These are phyloP conservation scores for Syngnathus acus DNA, from an alignment of 2,797 vertebrate species.

Conservation along the genomic window DNA sequence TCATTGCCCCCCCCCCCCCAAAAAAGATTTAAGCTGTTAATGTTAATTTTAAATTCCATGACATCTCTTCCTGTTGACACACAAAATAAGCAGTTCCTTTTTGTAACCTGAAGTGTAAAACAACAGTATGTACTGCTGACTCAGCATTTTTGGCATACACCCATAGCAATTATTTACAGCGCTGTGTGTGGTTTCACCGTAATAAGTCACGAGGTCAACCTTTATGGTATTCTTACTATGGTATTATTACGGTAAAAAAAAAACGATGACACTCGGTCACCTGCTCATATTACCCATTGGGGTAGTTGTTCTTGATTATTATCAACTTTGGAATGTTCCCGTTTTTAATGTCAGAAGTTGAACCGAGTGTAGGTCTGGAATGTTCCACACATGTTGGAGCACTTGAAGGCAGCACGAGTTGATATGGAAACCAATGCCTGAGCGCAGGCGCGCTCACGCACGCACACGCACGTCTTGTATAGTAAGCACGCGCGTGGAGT, in stretches of 20 bases:
- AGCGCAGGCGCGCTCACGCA: neutral
- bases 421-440: slow-evolving; percentile 27
- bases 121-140: too few relatives aligned
- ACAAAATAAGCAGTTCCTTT: too few relatives aligned
- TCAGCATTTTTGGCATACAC: too few relatives aligned
- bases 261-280: neutral
- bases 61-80: too few relatives aligned
- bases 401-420: neutral
- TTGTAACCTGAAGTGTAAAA: too few relatives aligned
- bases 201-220: neutral
- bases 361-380: neutral
- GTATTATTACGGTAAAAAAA: neutral
- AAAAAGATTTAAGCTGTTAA: too few relatives aligned
- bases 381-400: neutral
- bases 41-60: too few relatives aligned
- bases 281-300: neutral
- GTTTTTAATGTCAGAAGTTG: too few relatives aligned
- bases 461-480: neutral
- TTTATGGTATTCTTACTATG: neutral
- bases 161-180: too few relatives aligned
- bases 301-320: neutral
- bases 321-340: neutral
- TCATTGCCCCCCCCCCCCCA: too few relatives aligned
- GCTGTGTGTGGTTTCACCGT: neutral
- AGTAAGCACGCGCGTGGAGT: neutral